Conservation (phyloP, 2,797 vertebrate species). For the Ctenochaetus hawaiiensis region DNA sequence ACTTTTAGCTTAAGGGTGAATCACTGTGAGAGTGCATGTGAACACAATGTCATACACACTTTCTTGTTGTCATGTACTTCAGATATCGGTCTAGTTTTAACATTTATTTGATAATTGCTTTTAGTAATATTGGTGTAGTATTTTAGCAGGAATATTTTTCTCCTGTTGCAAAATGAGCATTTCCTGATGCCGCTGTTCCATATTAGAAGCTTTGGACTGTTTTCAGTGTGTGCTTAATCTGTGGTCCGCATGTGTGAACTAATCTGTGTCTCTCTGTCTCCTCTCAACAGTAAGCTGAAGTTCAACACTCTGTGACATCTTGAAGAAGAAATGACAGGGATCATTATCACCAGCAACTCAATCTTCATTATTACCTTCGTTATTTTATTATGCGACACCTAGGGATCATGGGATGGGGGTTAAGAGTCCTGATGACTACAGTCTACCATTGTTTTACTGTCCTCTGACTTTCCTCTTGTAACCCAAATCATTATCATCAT, state of each 20-base stretch:
- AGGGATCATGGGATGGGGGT: neutral
- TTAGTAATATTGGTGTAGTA: too few relatives aligned
- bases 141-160: too few relatives aligned
- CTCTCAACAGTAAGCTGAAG: constrained; percentile 40
- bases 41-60: too few relatives aligned
- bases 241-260: neutral
- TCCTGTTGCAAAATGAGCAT: too few relatives aligned
- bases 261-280: neutral
- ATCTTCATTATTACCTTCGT: neutral
- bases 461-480: neutral
- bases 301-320: constrained; percentile 23
- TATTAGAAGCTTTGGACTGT: too few relatives aligned
- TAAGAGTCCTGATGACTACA: neutral
- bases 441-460: neutral
- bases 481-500: neutral
- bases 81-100: too few relatives aligned
- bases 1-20: too few relatives aligned
- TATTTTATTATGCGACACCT: neutral
- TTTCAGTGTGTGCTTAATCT: neutral
- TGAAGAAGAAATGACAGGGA: constrained; percentile 8
- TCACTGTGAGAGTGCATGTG: too few relatives aligned
- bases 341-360: neutral
- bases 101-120: too few relatives aligned
- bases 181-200: too few relatives aligned
- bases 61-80: too few relatives aligned